Evolutionary conservation across 2,113 vertebrate genomes (phyloP).

Genomic region (Hyperopisus bebe): DNA sequence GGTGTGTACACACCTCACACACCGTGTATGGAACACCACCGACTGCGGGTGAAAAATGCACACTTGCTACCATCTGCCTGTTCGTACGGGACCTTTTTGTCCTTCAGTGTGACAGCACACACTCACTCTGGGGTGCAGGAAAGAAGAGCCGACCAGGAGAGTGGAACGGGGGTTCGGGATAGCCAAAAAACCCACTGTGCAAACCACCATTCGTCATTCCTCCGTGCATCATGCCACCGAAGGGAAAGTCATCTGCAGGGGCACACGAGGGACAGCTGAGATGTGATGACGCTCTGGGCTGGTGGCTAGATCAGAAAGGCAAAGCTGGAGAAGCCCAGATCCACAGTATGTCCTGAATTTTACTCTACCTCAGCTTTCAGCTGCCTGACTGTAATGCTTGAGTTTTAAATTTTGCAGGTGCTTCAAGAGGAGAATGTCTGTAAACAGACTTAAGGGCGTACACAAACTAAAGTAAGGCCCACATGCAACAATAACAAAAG

Average conservation of each 20-base stretch:
- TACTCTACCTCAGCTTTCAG: not conserved
- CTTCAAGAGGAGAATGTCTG: not conserved
- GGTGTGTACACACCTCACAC: too few relatives aligned
- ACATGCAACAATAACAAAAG: not conserved
- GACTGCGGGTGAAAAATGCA: not conserved
- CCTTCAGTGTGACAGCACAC: not conserved
- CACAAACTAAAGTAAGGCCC: not conserved
- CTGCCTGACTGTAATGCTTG: not conserved
- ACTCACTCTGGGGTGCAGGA: slow-evolving; percentile 74
- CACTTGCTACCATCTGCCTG: too few relatives aligned
- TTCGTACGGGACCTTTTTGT: not conserved
- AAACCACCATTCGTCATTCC: slow-evolving; percentile 38
- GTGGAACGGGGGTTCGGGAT: slow-evolving; percentile 45
- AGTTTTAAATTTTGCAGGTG: not conserved
- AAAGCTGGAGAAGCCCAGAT: not conserved
- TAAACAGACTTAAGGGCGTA: not conserved
- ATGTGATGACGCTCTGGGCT: not conserved
- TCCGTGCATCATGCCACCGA: slow-evolving; percentile 45
- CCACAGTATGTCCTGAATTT: not conserved
- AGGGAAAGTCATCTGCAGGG: slow-evolving; percentile 57
- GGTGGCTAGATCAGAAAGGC: not conserved
- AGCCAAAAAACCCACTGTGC: slow-evolving; percentile 46
- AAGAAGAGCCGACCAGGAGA: slow-evolving; percentile 76
- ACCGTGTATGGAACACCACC: too few relatives aligned
- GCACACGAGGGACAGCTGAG: not conserved